Percentiles rank a stretch among this genome's conserved stretches.
Evolutionary conservation across 2,888 invertebrate genomes (phyloP).

Genomic region (Macroteleia sp.): DNA sequence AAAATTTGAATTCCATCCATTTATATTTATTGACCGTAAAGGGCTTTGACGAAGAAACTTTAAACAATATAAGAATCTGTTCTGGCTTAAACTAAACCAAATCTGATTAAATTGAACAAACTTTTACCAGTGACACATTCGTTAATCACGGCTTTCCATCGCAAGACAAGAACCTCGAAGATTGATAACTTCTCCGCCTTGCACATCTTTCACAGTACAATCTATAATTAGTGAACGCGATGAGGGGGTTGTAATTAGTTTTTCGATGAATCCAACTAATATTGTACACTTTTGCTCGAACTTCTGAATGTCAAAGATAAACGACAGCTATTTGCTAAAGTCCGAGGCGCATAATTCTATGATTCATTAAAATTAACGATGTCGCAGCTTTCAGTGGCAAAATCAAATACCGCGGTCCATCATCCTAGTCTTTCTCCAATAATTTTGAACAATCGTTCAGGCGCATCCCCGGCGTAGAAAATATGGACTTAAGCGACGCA

Average conservation of each 20-base stretch:
- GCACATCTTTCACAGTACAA: slow-evolving; percentile 7
- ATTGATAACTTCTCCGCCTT: slow-evolving; percentile 18
- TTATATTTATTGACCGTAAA: too few species aligned
- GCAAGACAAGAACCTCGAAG: slow-evolving; percentile 10
- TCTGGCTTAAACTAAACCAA: too few species aligned
- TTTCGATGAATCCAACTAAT: slow-evolving; percentile 22
- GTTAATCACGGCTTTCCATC: slow-evolving; percentile 6
- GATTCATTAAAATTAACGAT: slow-evolving; percentile 48
- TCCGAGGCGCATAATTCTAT: slow-evolving; percentile 30
- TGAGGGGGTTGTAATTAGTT: slow-evolving; percentile 25
- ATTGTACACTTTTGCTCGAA: slow-evolving; percentile 1
- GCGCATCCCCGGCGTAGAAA: slow-evolving; percentile 27
- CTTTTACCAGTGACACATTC: slow-evolving; percentile 1
- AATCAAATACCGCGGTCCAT: slow-evolving; percentile 34
- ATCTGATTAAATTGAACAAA: too few species aligned
- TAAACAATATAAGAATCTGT: too few species aligned
- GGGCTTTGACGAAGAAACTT: too few species aligned
- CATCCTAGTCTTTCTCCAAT: slow-evolving; percentile 11
- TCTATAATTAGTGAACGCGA: slow-evolving; percentile 28
- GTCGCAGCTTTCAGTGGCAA: slow-evolving; percentile 15
- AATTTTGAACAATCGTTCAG: slow-evolving; percentile 41
- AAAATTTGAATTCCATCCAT: too few species aligned
- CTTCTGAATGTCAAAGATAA: slow-evolving; percentile 28
- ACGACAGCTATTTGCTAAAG: slow-evolving; percentile 21
- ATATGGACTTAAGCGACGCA: slow-evolving; percentile 59